Evolutionary conservation across 2,888 invertebrate species (phyloP), one percentile per base, ranked within the genome.

Genomic region (Melikaiella ostensackeni): DNA sequence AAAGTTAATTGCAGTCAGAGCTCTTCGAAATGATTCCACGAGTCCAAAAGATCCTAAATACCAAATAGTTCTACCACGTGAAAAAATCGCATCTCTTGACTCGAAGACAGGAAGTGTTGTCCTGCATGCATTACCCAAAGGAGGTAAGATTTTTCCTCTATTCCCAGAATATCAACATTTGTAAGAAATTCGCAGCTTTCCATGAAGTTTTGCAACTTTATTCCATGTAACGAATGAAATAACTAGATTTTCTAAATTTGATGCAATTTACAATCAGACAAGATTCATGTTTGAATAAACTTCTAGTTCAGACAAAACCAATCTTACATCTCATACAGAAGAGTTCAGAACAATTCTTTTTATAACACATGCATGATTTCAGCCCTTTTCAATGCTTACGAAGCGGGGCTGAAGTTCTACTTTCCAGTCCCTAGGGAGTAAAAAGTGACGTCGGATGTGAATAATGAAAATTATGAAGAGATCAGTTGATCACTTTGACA

Each of bases 11-110:
- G 85, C 81, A 13, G 78, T 89, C 61, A 86, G 89, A 75, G 87
- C 88, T 7, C 80, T 91, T 19, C 84, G 84, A 30, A 87, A 89
- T 76, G 87, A 90, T 61, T 88, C 90, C 2, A 77, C 79, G 27
- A 50, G 55, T n/a, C 77, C 88, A 19, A 81, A 79, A 73, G 78
- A 85, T 42, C 81, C 82, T 0, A 82, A 81, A 33, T 91, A 91
- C 61, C 77, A 82, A 61, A 86, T 91, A 13, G 81, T 84, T 6
- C 80, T 84, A 19, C 74, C 86, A 4, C 81, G 77, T n/a, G 86
- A 88, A 16, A 82, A 80, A 19, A 78, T 84, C 46, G 83, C 80
- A 6, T 79, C 62, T 21, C 64, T 87, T 7, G 81, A 87, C 75
- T 16, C 77, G 2, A 77, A 64, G 16, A 84, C 76, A 38, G 84